Conservation (phyloP, 2,113 vertebrate species). For the Corvus hawaiiensis region DNA sequence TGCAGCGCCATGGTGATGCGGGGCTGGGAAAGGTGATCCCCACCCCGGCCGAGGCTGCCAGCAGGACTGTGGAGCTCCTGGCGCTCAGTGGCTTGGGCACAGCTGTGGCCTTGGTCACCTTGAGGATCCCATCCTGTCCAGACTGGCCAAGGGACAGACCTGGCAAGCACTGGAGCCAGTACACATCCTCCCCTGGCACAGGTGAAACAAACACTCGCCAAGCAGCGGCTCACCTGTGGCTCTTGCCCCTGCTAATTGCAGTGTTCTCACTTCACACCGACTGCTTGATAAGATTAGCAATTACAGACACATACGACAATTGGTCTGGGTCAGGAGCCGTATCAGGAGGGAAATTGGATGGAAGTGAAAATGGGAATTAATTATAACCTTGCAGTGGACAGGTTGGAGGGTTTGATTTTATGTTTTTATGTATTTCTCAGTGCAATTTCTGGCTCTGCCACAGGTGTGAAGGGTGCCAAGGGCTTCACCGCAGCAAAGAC, state of each 20-base stretch:
- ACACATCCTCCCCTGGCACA: neutral
- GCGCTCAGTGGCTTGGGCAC: neutral
- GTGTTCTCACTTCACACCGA: neutral
- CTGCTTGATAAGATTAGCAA: conserved; percentile 14
- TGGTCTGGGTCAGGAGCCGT: neutral
- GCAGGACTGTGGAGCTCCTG: neutral
- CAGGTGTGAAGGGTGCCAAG: neutral
- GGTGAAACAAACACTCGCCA: neutral
- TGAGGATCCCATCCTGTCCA: neutral
- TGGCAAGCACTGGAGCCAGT: fast-evolving
- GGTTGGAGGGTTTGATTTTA: neutral
- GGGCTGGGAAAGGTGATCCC: neutral
- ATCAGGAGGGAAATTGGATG: conserved; percentile 6
- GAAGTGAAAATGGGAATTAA: conserved; percentile 23
- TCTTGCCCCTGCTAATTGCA: conserved; percentile 16
- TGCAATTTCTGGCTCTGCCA: fast-evolving
- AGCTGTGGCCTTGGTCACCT: fast-evolving
- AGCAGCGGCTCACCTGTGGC: neutral
- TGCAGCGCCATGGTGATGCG: neutral
- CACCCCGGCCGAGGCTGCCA: neutral
- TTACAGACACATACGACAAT: neutral
- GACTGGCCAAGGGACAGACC: too few species aligned
- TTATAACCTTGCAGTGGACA: neutral
- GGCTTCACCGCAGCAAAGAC: fast-evolving
- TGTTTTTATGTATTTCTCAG: neutral